Base-by-base conservation (phyloP, 2,113 vertebrate species). In the Myotis brandtii region DNA sequence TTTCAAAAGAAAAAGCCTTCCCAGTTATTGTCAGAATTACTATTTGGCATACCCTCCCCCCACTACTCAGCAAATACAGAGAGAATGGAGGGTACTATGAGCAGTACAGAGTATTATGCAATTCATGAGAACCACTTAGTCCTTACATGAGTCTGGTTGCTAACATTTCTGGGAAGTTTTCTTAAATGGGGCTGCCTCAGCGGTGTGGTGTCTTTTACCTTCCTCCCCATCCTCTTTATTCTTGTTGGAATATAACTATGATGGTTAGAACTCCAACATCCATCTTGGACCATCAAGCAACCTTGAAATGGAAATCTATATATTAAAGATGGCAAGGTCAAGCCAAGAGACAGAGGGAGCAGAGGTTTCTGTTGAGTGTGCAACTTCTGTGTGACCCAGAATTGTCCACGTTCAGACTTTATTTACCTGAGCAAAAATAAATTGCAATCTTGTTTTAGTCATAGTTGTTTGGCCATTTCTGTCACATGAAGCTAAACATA, bases 61-160 rank as follows among this genome's bases (percentile, higher is more conserved):
- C 97, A 73, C 93, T 70, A 80, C 96, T 98, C 89, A 90, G 92
- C 97, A 95, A 95, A 97, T 96, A 94, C 43, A 98, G 98, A 98
- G 98, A 98, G 95, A 98, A 98, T 98, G 98, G 98, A 98, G 98
- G 98, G 98, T 97, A 98, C 98, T 97, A 96, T 20, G 96, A 98
- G 98, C 98, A 98, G 98, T 98, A 99, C 98, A 98, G 96, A 94
- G 97, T 98, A 97, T 97, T 96, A 95, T 4, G 96, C 82, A 94
- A 97, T 97, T 97, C 93, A 96, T 17, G 97, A 98, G 97, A 98
- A 97, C 98, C 88, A n/a, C 73, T 37, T 34, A 97, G 98, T 98
- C 98, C 96, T 96, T 6, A 9, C 88, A 97, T 30, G 64, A 96
- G 98, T 98, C 98, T 97, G 98, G 98, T 98, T 98, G 98, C 98